These are phyloP conservation scores for Clinocottus analis DNA, from an alignment of 2,113 vertebrate genomes.

Conservation along the genomic window DNA sequence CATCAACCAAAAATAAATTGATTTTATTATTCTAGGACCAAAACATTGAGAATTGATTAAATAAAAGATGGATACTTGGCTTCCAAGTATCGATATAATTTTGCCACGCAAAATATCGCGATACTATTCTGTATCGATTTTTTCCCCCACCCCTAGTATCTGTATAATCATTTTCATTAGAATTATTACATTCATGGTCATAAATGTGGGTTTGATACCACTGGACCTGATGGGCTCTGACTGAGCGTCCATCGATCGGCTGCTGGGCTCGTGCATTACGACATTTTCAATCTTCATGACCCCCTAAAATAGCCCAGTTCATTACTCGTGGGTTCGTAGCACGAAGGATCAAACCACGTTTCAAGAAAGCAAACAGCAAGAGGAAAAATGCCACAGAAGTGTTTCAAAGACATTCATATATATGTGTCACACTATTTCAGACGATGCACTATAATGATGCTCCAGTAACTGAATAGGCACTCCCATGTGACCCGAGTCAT, in stretches of 20 bases:
- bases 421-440: conserved; percentile 44
- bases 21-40: too few relatives aligned
- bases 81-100: too few relatives aligned
- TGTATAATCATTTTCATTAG: neutral
- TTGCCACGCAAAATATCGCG: too few relatives aligned
- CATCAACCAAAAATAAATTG: too few relatives aligned
- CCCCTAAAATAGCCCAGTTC: conserved; percentile 17
- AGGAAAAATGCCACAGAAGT: neutral
- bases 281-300: conserved; percentile 9
- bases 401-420: conserved; percentile 34
- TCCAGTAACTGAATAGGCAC: conserved; percentile 37
- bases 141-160: too few relatives aligned
- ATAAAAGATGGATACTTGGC: too few relatives aligned
- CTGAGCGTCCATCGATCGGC: neutral
- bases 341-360: conserved; percentile 14
- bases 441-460: conserved; percentile 50
- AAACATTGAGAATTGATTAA: too few relatives aligned
- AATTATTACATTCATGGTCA: neutral
- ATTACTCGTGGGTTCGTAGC: conserved; percentile 19
- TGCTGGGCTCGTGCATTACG: neutral
- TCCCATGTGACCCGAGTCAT: conserved; percentile 42
- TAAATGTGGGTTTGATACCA: neutral
- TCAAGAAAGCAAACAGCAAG: neutral
- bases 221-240: neutral
- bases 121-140: too few relatives aligned